phyloP scores from a whole-genome alignment of 2,797 vertebrate species.

The Myotis findleyi region DNA sequence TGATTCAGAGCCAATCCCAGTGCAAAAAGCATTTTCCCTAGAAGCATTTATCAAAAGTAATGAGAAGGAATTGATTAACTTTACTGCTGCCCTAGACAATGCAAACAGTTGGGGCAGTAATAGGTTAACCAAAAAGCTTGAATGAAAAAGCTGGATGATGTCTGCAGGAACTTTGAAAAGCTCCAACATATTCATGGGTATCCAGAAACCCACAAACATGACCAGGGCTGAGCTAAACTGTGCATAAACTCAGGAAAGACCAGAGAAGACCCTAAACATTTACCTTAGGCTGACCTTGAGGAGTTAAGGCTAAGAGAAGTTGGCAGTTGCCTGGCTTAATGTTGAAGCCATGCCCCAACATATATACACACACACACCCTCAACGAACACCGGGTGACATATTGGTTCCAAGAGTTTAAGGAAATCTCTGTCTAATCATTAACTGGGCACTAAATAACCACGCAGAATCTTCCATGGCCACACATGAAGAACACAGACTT shows the following conservation, averaged over 20 bases:
- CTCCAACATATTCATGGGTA: neutral
- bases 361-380: neutral
- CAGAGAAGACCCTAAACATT: neutral
- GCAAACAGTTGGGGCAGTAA: neutral
- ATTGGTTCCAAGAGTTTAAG: neutral
- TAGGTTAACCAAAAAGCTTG: neutral
- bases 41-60: neutral
- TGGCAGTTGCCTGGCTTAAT: neutral
- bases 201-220: neutral
- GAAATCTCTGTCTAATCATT: neutral
- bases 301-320: neutral
- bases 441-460: neutral
- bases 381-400: neutral
- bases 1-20: neutral
- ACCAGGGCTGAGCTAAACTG: neutral
- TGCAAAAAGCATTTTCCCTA: neutral
- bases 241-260: neutral
- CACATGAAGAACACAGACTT: neutral
- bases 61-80: neutral
- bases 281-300: neutral
- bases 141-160: neutral
- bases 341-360: neutral
- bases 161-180: slow-evolving; percentile 17
- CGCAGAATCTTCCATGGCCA: neutral
- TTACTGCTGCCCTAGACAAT: neutral